phyloP scores from a whole-genome alignment of 1,140 invertebrate species.

The Phymastichus coffea region DNA sequence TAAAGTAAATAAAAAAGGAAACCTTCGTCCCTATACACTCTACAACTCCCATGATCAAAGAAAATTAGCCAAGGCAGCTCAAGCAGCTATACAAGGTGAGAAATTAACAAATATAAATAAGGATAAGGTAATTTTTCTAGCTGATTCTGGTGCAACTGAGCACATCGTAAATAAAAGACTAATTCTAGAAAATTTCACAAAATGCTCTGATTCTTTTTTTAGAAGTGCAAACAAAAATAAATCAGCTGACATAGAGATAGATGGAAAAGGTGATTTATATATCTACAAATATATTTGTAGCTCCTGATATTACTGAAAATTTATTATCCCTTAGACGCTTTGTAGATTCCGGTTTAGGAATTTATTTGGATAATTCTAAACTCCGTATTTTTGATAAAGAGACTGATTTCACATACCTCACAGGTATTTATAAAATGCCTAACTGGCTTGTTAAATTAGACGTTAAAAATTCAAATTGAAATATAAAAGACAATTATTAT shows the following conservation, averaged over 20 bases:
- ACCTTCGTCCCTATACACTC: background rate
- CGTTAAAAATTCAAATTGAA: no score
- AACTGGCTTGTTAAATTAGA: no score
- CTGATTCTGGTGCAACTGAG: slow-evolving; percentile 32
- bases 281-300: slow-evolving; percentile 9
- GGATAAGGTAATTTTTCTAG: slow-evolving; percentile 24
- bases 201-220: slow-evolving; percentile 9
- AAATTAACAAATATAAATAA: background rate
- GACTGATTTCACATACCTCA: background rate
- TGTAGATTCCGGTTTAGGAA: slow-evolving; percentile 16
- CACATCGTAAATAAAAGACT: slow-evolving; percentile 29
- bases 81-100: background rate
- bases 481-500: background rate
- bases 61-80: background rate
- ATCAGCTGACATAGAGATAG: slow-evolving; percentile 23
- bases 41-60: background rate
- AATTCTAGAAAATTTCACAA: slow-evolving; percentile 24
- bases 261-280: slow-evolving; percentile 21
- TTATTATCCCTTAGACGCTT: slow-evolving; percentile 26
- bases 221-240: slow-evolving; percentile 31
- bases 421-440: background rate
- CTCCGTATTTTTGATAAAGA: slow-evolving; percentile 1
- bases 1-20: no score
- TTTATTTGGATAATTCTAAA: slow-evolving; percentile 1
- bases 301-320: slow-evolving; percentile 22